Base-by-base conservation (phyloP, 2,888 invertebrate species). In the Dasysyrphus albostriatus region DNA sequence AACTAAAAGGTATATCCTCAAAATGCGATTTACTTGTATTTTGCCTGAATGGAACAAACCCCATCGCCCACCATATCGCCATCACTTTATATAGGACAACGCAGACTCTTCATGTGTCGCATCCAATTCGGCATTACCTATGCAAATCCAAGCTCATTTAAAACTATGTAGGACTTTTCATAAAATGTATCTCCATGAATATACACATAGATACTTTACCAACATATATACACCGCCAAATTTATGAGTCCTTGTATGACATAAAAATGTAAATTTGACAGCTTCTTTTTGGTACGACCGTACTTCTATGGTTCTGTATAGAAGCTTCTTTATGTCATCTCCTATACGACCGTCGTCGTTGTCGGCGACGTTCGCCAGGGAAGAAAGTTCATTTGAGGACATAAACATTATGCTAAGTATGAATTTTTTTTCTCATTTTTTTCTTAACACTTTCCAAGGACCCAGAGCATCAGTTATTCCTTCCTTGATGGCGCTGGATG, bases 231-330 rank as follows among this genome's bases (percentile, higher is more conserved):
- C 39, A 12, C 39, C 44, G 34, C 39, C 81, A 81, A 81, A 85
- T 85, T 85, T 85, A 85, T 81, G 85, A 77, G 85, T 56, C 61
- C 81, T 81, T 85, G 85, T 85, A 81, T 81, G 82, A 85, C 82
- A 85, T 85, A 85, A 85, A 85, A 85, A 85, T 85, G 85, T 85
- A 85, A 85, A 85, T 85, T 85, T 72, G 81, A 85, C 73, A 85
- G 81, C 72, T 59, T 67, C 63, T 72, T 67, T 83, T 77, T 54
- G 63, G 65, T 67, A 34, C 69, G 51, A 42, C 16, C 58, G 39
- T 72, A 39, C 59, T 59, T 39, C 24, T 29, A n/a, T n/a, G 42
- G 19, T 12, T 54, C 51, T 24, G 44, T 10, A n/a, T 7, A 37
- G 44, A 29, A 29, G 44, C 16, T 47, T 24, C 14, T 37, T 58